Evolutionary conservation across 1,140 invertebrate species (phyloP), one percentile per base, ranked within the genome.

Genomic region (Chironomus striatipennis): DNA sequence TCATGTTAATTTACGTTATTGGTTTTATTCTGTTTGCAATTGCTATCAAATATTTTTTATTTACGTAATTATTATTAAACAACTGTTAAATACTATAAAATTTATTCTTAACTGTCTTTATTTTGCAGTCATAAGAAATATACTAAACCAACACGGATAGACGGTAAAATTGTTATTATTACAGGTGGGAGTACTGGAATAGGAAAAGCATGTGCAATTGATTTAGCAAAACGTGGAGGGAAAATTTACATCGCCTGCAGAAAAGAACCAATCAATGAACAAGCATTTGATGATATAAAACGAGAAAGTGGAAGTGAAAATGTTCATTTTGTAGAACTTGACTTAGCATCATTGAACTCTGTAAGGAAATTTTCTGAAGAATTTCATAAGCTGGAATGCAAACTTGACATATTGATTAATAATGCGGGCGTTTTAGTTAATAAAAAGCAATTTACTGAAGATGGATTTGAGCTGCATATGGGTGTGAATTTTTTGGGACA

Each of bases 161-260:
- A 88, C 73, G 88, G 86, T 0, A 95, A 95, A 86, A 87, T 93
- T 7, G 86, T 90, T 1, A 89, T 97, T 75, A 85, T 97, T 10
- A 97, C 95, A 12, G 95, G 95, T 70, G 88, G 89, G 0, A 97
- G 93, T 81, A 88, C 88, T 47, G 94, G 95, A 15, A 94, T 98
- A 77, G 96, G 96, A 9, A 92, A 90, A 84, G 92, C 93, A 82
- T 90, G 92, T 9, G 91, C 90, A 0, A 82, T 85, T 75, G 89
- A 91, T 76, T 83, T 96, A 75, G 93, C 92, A 0, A 85, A 83
- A 73, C 81, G 90, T 76, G 88, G 90, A 5, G 95, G 93, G 0
- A 89, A 86, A 78, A 88, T 97, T 42, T 88, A 95, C 43, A 86
- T 97, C 83, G 93, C 93, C 3, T 96, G 95, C 80, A 84, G 94